Evolutionary conservation across 2,888 invertebrate genomes (phyloP), one percentile per base, ranked within the genome.

Genomic region (Noctua fimbriata): DNA sequence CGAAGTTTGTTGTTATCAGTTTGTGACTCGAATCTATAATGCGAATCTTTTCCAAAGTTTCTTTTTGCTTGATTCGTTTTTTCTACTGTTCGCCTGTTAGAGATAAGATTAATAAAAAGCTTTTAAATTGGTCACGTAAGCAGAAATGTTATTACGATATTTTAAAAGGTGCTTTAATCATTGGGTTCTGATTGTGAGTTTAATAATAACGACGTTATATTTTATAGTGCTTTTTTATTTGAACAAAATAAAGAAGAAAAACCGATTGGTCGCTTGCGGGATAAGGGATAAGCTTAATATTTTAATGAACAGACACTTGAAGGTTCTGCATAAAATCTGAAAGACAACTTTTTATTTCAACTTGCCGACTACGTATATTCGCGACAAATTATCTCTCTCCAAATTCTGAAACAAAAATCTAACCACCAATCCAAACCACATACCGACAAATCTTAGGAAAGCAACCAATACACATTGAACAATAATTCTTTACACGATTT

Each of bases 401-500:
- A 47, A 28, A 78, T 9, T 28, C 3, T 21, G n/a, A 76, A 78
- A 75, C 58, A 69, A 74, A 76, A 78, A 73, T 73, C 16, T 1
- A 44, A 36, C 70, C 49, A 77, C 47, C 67, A 63, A 78, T 72
- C 49, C 28, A 21, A 83, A 70, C 78, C 73, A 44, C 82, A 89
- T 83, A 78, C 85, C 86, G 71, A 52, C 70, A 72, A 67, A 86
- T 86, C 81, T 81, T 83, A 82, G 84, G 84, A 89, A 89, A 86
- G 77, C 65, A 73, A 41, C 78, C 70, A 69, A 76, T 70, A 36
- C 32, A 58, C 69, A 78, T 72, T 18, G 65, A 74, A 82, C 83
- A 88, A 89, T 88, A 89, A 88, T 86, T 89, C 88, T 89, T 84
- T 82, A 76, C 85, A 79, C 87, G 92, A 91, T 93, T 92, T 93